Conservation (phyloP, 2,797 vertebrate species). For the Meriones psammophilus region DNA sequence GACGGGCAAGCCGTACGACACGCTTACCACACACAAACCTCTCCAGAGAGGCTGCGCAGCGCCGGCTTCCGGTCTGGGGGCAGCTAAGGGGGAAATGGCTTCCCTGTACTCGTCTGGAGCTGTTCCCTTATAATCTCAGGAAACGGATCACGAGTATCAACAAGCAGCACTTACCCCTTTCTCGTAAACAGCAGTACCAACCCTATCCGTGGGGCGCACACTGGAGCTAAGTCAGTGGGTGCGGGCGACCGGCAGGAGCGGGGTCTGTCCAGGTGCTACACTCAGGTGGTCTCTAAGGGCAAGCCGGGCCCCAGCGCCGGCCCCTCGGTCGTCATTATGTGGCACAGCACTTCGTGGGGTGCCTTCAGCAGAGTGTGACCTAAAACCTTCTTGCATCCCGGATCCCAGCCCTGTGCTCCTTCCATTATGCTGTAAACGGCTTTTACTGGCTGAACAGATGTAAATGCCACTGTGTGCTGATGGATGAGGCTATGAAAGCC, state of each 20-base stretch:
- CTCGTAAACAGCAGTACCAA: background rate
- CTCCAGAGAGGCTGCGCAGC: background rate
- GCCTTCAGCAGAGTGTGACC: background rate
- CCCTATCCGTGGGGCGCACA: background rate
- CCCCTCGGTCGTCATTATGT: conserved; percentile 26
- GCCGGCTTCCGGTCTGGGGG: background rate
- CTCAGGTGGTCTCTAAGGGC: conserved; percentile 37
- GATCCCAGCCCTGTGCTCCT: background rate
- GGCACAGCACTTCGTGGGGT: background rate
- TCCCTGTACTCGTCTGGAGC: conserved; percentile 31
- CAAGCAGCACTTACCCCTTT: background rate
- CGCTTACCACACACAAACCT: background rate
- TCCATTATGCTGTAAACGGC: conserved; percentile 61
- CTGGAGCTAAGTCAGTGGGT: conserved; percentile 47
- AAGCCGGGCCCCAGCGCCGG: background rate
- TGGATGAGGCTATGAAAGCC: conserved; percentile 56
- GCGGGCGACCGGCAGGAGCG: conserved; percentile 21
- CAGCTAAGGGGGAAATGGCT: background rate
- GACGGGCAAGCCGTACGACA: background rate
- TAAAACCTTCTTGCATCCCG: conserved; percentile 13
- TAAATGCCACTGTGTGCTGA: conserved; percentile 69
- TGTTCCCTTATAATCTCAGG: background rate
- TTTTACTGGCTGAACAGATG: conserved; percentile 80
- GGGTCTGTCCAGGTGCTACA: background rate
- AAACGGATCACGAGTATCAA: conserved; percentile 48